Conservation (phyloP, 2,888 invertebrate genomes). For the Polyommatus icarus region DNA sequence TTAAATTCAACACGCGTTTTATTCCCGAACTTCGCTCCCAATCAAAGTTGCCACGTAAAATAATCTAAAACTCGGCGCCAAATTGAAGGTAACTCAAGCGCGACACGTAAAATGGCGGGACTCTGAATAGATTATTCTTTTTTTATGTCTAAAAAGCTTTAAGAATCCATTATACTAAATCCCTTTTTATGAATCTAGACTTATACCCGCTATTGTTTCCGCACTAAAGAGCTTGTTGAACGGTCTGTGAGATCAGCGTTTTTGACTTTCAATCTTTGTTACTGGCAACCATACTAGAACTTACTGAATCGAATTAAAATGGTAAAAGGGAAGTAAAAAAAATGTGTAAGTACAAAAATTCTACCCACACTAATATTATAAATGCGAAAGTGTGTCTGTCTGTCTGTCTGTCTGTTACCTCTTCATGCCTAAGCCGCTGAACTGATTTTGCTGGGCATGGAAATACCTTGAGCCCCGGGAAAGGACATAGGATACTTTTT, state of each 20-base stretch:
- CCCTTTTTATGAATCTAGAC: conserved; percentile 31
- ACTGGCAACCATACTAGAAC: background rate
- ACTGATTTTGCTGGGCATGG: too few relatives aligned
- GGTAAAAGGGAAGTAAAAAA: background rate
- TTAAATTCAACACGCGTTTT: conserved; percentile 59
- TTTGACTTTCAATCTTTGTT: background rate
- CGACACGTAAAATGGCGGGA: conserved; percentile 41
- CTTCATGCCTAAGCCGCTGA: too few relatives aligned
- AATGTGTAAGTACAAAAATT: background rate
- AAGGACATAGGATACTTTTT: too few relatives aligned
- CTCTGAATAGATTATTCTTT: conserved; percentile 40
- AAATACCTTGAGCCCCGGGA: too few relatives aligned
- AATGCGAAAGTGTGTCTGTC: too few relatives aligned
- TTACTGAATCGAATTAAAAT: background rate
- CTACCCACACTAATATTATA: background rate
- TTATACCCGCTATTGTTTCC: background rate
- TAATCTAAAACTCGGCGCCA: conserved; percentile 45
- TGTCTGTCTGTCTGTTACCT: too few relatives aligned
- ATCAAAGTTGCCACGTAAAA: conserved; percentile 56
- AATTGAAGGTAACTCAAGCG: conserved; percentile 48
- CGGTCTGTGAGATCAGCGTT: background rate
- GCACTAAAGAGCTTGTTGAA: background rate
- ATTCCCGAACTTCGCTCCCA: conserved; percentile 49
- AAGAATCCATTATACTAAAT: conserved; percentile 32
- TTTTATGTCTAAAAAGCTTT: conserved; percentile 39